Percentiles rank a stretch among this genome's conserved stretches.
phyloP scores from a whole-genome alignment of 2,797 vertebrate species.

The Amphiprion clarkii region DNA sequence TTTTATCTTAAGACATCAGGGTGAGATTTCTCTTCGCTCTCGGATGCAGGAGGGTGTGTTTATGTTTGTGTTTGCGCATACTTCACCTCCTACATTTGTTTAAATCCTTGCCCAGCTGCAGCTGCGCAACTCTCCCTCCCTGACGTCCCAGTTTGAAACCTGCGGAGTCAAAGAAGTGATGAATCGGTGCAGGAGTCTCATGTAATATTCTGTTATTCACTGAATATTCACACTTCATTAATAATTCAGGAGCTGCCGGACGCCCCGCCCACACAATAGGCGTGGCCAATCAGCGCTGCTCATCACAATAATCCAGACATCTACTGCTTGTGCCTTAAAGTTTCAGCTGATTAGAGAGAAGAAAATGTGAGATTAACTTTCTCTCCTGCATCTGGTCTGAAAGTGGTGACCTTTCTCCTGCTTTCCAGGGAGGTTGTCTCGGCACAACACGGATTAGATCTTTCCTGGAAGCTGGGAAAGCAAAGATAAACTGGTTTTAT shows the following conservation, averaged over 20 bases:
- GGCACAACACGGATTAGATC: too few relatives aligned
- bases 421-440: too few relatives aligned
- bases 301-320: too few relatives aligned
- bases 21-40: conserved; percentile 8
- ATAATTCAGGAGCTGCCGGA: conserved; percentile 52
- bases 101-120: neutral
- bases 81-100: conserved; percentile 9
- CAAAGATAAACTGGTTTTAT: too few relatives aligned
- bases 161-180: neutral
- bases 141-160: neutral
- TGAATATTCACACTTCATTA: conserved; percentile 66
- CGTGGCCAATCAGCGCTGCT: conserved; percentile 43
- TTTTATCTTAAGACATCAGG: neutral
- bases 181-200: neutral
- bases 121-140: neutral
- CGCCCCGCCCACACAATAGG: conserved; percentile 43
- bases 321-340: too few relatives aligned
- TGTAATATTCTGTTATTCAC: conserved; percentile 43
- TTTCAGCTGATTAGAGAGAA: too few relatives aligned
- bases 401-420: too few relatives aligned
- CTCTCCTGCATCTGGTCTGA: too few relatives aligned
- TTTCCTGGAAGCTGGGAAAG: too few relatives aligned
- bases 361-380: too few relatives aligned
- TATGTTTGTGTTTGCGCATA: conserved; percentile 10
- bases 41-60: neutral